phyloP scores from a whole-genome alignment of 1,140 invertebrate genomes.

The Apis laboriosa region DNA sequence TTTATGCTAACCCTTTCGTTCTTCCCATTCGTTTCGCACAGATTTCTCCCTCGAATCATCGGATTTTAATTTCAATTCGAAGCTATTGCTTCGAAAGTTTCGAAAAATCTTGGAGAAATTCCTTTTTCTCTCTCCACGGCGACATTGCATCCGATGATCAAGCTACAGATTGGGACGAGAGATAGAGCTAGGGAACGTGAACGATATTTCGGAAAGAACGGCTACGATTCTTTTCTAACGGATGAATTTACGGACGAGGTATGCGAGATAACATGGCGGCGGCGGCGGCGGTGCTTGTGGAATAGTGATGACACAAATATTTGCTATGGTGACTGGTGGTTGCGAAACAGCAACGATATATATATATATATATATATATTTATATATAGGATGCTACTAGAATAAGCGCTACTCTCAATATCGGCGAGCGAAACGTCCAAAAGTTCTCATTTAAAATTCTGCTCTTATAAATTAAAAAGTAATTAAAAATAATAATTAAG shows the following conservation, averaged over 20 bases:
- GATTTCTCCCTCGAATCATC: no score
- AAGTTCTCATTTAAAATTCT: slow-evolving; percentile 4
- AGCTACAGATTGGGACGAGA: neutral
- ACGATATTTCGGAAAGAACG: slow-evolving; percentile 6
- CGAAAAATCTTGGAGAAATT: neutral
- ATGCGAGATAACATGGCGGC: slow-evolving; percentile 33
- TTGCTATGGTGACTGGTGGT: slow-evolving; percentile 39
- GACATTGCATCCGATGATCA: slow-evolving; percentile 28
- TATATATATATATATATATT: neutral
- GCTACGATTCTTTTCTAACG: slow-evolving; percentile 27
- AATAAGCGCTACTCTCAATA: slow-evolving; percentile 19
- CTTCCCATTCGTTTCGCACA: no score
- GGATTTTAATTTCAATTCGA: neutral
- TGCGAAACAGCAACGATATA: slow-evolving; percentile 23
- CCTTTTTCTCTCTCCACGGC: neutral
- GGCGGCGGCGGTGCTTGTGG: slow-evolving; percentile 28
- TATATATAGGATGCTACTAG: slow-evolving; percentile 28
- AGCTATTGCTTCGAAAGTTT: neutral
- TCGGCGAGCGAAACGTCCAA: slow-evolving; percentile 27
- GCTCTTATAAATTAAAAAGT: no score
- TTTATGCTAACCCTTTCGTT: neutral
- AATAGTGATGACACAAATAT: slow-evolving; percentile 35
- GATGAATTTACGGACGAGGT: slow-evolving; percentile 10
- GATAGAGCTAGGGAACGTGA: slow-evolving; percentile 5
- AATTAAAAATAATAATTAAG: no score